These are phyloP conservation scores for Enteromius afrohamiltoni DNA, from an alignment of 2,797 vertebrate species.

Conservation along the genomic window DNA sequence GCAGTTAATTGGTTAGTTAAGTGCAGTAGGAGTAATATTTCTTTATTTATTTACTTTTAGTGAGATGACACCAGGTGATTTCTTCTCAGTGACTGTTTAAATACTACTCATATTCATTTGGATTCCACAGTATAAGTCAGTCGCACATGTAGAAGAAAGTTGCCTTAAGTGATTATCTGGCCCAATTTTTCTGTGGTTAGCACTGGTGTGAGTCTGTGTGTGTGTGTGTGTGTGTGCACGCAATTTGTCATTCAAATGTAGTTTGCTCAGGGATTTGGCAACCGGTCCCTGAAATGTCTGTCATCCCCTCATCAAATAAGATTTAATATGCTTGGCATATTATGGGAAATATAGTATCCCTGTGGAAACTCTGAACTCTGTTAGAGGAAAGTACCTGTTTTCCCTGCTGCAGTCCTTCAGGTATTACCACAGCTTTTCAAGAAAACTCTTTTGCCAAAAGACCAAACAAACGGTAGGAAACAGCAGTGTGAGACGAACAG, in stretches of 20 bases:
- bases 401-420: slow-evolving; percentile 68
- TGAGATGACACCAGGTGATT: background rate
- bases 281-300: slow-evolving; percentile 25
- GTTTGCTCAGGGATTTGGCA: background rate
- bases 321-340: slow-evolving; percentile 44
- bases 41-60: background rate
- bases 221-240: too few species aligned
- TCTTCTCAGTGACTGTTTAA: background rate
- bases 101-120: background rate
- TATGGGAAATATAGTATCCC: slow-evolving; percentile 46
- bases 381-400: slow-evolving; percentile 70
- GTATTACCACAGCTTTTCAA: slow-evolving; percentile 72
- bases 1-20: background rate
- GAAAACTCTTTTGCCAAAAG: slow-evolving; percentile 68
- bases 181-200: background rate
- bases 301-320: slow-evolving; percentile 40
- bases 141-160: background rate
- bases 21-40: background rate
- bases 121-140: background rate
- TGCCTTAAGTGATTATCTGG: background rate
- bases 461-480: slow-evolving; percentile 64
- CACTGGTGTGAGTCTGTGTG: background rate
- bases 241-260: slow-evolving; percentile 3
- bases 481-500: slow-evolving; percentile 65
- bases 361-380: slow-evolving; percentile 69